A percentile compares a stretch with the other conserved stretches of the same genome.
Evolutionary conservation across 2,113 vertebrate genomes (phyloP).

Genomic region (Montifringilla adamsi): DNA sequence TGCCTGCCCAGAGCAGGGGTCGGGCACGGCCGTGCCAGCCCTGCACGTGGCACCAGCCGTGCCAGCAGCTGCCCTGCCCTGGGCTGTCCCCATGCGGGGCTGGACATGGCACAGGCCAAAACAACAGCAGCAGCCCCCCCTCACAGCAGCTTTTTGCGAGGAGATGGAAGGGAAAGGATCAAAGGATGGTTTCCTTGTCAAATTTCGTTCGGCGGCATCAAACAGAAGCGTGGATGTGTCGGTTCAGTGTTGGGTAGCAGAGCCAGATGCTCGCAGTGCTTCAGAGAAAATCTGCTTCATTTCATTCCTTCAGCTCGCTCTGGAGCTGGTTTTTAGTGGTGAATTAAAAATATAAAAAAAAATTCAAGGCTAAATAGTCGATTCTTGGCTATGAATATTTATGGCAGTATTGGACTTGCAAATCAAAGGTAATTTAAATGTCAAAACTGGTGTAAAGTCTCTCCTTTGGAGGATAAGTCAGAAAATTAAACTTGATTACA

Average conservation of each 20-base stretch:
- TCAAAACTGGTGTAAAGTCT: conserved; percentile 35
- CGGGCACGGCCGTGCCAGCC: not conserved
- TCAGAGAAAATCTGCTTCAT: not conserved
- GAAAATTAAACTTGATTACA: conserved; percentile 55
- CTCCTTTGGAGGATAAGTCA: conserved; percentile 29
- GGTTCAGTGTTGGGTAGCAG: not conserved
- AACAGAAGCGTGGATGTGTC: fast-evolving
- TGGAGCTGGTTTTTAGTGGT: not conserved
- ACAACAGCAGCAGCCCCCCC: fast-evolving
- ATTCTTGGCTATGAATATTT: conserved; percentile 55
- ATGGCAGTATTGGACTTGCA: conserved; percentile 54
- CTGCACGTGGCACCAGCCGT: fast-evolving
- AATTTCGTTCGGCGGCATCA: not conserved
- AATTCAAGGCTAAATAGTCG: not conserved
- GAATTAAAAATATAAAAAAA: not conserved
- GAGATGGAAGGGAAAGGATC: not conserved
- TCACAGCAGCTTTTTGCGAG: not conserved
- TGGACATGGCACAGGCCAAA: not conserved
- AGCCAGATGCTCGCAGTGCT: not conserved
- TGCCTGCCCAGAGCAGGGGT: not conserved
- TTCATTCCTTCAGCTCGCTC: not conserved
- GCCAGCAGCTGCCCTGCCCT: not conserved
- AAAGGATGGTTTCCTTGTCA: not conserved
- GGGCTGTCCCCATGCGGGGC: not conserved
- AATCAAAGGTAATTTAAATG: conserved; percentile 61